Percentiles rank a stretch among this genome's conserved stretches.
Evolutionary conservation across 2,888 invertebrate species (phyloP).

Genomic region (Nysson spinosus): DNA sequence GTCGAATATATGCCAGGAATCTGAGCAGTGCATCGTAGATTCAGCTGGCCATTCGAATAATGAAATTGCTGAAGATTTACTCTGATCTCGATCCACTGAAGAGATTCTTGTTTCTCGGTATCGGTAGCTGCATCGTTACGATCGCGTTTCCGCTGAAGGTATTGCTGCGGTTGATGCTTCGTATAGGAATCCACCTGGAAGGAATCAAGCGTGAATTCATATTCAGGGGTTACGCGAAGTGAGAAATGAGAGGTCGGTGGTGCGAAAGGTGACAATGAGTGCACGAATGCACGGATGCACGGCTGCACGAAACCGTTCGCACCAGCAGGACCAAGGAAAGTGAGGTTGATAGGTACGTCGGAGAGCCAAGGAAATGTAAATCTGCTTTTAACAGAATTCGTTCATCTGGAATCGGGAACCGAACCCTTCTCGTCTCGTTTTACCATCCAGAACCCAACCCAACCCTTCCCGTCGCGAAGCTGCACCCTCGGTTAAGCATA

Average conservation of each 20-base stretch:
- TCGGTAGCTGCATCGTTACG: conserved; percentile 41
- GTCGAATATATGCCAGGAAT: conserved; percentile 84
- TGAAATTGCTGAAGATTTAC: conserved; percentile 81
- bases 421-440: conserved; percentile 36
- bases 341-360: conserved; percentile 10
- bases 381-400: conserved; percentile 66
- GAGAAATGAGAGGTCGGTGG: background rate
- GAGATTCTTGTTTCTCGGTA: conserved; percentile 66
- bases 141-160: conserved; percentile 54
- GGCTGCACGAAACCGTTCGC: background rate
- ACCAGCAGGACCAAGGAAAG: background rate
- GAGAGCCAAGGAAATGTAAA: conserved; percentile 61
- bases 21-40: conserved; percentile 85
- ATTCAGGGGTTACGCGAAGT: background rate
- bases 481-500: conserved; percentile 53
- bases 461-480: conserved; percentile 21
- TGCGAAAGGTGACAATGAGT: conserved; percentile 10
- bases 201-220: conserved; percentile 41
- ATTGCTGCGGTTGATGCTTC: conserved; percentile 49
- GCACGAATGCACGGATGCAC: conserved; percentile 1
- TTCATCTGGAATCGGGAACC: conserved; percentile 58
- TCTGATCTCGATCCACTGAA: conserved; percentile 81
- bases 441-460: background rate
- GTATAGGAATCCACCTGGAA: conserved; percentile 67
- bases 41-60: conserved; percentile 82